Evolutionary conservation across 1,140 invertebrate genomes (phyloP), one percentile per base, ranked within the genome.

Genomic region (Lasaia peninsularis): DNA sequence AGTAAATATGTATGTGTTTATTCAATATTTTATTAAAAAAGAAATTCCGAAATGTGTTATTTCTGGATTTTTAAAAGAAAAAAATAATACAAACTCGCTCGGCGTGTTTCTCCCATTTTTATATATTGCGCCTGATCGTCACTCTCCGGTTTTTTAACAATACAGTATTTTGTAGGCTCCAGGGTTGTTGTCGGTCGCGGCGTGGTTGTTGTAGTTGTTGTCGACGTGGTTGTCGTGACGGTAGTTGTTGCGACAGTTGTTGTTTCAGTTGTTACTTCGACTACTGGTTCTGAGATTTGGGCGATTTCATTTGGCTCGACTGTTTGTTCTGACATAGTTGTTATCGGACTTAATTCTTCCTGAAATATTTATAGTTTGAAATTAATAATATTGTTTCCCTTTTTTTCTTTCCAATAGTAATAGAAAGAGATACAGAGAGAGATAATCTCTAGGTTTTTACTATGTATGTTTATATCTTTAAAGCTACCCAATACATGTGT

Each of bases 101-200:
- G 72, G 64, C 81, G 75, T 16, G 81, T 88, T 60, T 88, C 85
- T 18, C 85, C 85, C 85, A 88, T 88, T 57, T 84, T 84, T 31
- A 88, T 88, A 53, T 86, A 86, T 60, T 88, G 85, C 52, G 82
- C 80, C 60, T 86, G 69, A 55, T 88, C 82, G 65, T 88, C 85
- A 34, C 78, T 88, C 55, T 93, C 93, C 20, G 94, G 93, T 70
- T 95, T 93, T 86, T 95, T 94, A 40, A 96, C 93, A 37, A 95
- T 92, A 80, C 96, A 97, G 74, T 93, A 96, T 91, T 94, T 91
- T 91, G 94, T 91, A 74, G 94, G 93, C 59, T 94, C 93, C 63
- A 92, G 71, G 1, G 94, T 94, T 48, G 92, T 93, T 35, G 92
- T 93, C 14, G 92, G 92, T 16, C 91, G 91, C 2, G 92, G 89